phyloP scores from a whole-genome alignment of 2,113 vertebrate genomes.

The Plotosus lineatus region DNA sequence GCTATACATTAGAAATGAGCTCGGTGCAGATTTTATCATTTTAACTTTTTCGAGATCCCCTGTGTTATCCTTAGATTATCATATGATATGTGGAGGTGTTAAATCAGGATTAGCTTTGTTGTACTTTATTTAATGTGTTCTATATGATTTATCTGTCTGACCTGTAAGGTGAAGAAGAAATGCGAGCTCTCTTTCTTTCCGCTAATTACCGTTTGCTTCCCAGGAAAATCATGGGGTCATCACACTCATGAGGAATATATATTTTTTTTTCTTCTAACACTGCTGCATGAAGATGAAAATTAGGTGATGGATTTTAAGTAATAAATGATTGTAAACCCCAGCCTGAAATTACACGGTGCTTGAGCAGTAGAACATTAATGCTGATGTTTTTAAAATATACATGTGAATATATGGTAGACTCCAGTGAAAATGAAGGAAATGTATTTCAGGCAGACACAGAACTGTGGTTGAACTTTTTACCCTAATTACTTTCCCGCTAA shows the following conservation, averaged over 20 bases:
- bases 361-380: conserved; percentile 60
- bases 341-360: conserved; percentile 72
- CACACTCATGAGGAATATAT: not conserved
- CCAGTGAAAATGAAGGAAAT: conserved; percentile 81
- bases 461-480: conserved; percentile 96
- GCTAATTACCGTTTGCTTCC: not conserved
- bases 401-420: conserved; percentile 59
- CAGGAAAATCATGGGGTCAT: not conserved
- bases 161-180: not conserved
- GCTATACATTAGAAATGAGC: conserved; percentile 3
- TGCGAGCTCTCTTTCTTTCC: not conserved
- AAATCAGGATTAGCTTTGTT: conserved; percentile 33
- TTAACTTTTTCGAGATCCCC: not conserved
- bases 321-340: conserved; percentile 75
- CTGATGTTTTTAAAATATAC: conserved; percentile 85
- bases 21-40: not conserved
- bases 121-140: conserved; percentile 9
- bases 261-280: conserved; percentile 39
- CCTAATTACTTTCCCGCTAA: conserved; percentile 94
- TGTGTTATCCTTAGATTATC: conserved; percentile 9
- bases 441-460: conserved; percentile 86
- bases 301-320: conserved; percentile 42
- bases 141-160: conserved; percentile 10
- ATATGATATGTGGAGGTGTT: conserved; percentile 32
- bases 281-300: conserved; percentile 41